Percentiles rank a stretch among this genome's conserved stretches.
phyloP scores from a whole-genome alignment of 1,140 invertebrate species.

The Aphelenchoides avenae region DNA sequence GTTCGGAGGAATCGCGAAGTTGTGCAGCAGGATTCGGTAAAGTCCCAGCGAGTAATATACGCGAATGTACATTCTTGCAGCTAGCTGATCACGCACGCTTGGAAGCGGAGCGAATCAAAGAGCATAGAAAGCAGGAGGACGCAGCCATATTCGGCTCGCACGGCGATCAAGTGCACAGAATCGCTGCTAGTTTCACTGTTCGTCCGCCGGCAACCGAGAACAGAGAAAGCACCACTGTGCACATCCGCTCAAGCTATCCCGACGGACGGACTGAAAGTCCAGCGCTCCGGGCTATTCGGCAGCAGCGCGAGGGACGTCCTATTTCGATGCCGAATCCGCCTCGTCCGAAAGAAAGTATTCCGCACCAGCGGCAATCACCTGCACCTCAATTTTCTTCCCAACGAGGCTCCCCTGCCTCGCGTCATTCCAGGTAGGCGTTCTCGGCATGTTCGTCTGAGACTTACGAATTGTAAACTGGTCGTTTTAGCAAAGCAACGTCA shows the following conservation, averaged over 20 bases:
- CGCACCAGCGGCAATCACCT: no score
- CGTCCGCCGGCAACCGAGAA: slow-evolving; percentile 14
- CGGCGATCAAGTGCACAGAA: slow-evolving; percentile 1
- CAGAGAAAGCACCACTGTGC: slow-evolving; percentile 12
- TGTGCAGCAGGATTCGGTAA: slow-evolving; percentile 13
- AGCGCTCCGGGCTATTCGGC: neutral
- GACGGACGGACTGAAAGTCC: neutral
- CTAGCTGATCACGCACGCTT: slow-evolving; percentile 13
- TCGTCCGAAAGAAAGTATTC: neutral
- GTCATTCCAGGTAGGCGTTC: no score
- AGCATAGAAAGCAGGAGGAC: slow-evolving; percentile 16
- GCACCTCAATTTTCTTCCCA: no score
- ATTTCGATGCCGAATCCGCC: slow-evolving; percentile 1
- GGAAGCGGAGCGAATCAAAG: slow-evolving; percentile 18
- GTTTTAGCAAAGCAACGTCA: no score
- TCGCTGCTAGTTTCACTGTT: slow-evolving; percentile 20
- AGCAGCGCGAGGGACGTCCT: neutral
- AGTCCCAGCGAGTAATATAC: no score
- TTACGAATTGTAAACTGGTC: no score
- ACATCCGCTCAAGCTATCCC: slow-evolving; percentile 6
- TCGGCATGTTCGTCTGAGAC: no score
- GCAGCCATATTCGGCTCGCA: slow-evolving; percentile 1
- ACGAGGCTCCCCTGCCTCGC: no score
- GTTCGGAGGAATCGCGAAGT: slow-evolving; percentile 12
- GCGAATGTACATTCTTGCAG: slow-evolving; percentile 3